phyloP scores from a whole-genome alignment of 2,888 invertebrate genomes.

The Papilio protenor region DNA sequence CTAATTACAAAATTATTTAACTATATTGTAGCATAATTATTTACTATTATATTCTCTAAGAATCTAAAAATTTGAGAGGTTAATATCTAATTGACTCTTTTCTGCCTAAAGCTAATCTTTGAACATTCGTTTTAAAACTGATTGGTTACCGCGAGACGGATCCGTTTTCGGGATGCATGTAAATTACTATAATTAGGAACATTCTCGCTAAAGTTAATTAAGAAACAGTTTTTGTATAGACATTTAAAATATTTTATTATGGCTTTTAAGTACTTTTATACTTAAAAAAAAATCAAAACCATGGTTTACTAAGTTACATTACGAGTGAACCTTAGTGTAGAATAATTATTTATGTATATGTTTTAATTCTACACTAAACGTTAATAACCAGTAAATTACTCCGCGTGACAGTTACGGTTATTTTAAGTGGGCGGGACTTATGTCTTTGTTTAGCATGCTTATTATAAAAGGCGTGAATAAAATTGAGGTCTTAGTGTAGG shows the following conservation, averaged over 20 bases:
- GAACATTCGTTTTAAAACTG: conserved; percentile 21
- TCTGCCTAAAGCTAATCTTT: conserved; percentile 7
- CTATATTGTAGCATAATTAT: too few relatives aligned
- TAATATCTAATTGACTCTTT: not conserved
- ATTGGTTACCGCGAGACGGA: conserved; percentile 14
- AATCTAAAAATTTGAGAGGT: not conserved
- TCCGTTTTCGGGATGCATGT: not conserved
- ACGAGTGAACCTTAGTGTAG: too few relatives aligned
- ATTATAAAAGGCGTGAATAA: not conserved
- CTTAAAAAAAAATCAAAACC: not conserved
- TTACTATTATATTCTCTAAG: not conserved
- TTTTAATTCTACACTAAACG: too few relatives aligned
- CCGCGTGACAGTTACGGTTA: not conserved
- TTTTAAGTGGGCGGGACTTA: not conserved
- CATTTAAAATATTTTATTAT: not conserved
- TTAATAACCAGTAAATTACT: too few relatives aligned
- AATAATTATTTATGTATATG: too few relatives aligned
- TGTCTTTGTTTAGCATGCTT: not conserved
- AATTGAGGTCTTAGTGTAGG: not conserved
- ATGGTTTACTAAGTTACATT: too few relatives aligned
- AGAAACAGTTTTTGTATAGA: not conserved
- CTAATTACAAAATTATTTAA: too few relatives aligned
- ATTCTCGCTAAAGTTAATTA: conserved; percentile 19
- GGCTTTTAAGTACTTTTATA: not conserved
- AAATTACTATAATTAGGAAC: conserved; percentile 24